Base-by-base conservation (phyloP, 2,797 vertebrate species). In the Sebastolobus alascanus region DNA sequence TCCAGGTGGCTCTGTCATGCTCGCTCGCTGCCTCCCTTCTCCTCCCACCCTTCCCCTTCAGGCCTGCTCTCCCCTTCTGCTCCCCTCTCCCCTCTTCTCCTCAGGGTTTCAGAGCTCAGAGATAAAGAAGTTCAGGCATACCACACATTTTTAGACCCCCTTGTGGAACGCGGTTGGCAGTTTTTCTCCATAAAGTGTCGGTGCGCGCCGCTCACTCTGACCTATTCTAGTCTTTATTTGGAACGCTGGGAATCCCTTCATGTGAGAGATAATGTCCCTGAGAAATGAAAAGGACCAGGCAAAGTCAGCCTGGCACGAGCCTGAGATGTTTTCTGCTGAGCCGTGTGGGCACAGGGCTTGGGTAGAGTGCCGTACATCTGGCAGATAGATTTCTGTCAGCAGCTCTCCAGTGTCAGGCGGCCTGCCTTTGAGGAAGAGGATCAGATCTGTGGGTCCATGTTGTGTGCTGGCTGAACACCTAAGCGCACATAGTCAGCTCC, bases 361-460 rank as follows among this genome's bases (percentile, higher is more conserved):
- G 94, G 94, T 91, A 89, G 89, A 83, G 89, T 22, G n/a, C 79
- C 35, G 73, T 95, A 92, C 94, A 95, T 96, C 94, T 96, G 96
- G 94, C 94, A 91, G 94, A 96, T 95, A 92, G 93, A 95, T 96
- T 96, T 95, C 92, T 94, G 94, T 94, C 95, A 95, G 94, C 94
- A 92, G 93, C 93, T 95, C 93, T 95, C 91, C 90, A 91, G 94
- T 94, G 94, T 94, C 94, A 95, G 93, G 77, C 92, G 89, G 93
- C 90, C 90, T 94, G 93, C 89, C 94, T 95, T 91, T 95, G 95
- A 96, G 96, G 95, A 94, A 92, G 93, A 94, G 94, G 94, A 96
- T 96, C 95, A 95, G 95, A 95, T 96, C 95, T 93, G 95, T 95
- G 97, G 96, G 96, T 97, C 97, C 97, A 99, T 98, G 96, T 99